Evolutionary conservation across 2,113 vertebrate genomes (phyloP).

Genomic region (Aldabrachelys gigantea): DNA sequence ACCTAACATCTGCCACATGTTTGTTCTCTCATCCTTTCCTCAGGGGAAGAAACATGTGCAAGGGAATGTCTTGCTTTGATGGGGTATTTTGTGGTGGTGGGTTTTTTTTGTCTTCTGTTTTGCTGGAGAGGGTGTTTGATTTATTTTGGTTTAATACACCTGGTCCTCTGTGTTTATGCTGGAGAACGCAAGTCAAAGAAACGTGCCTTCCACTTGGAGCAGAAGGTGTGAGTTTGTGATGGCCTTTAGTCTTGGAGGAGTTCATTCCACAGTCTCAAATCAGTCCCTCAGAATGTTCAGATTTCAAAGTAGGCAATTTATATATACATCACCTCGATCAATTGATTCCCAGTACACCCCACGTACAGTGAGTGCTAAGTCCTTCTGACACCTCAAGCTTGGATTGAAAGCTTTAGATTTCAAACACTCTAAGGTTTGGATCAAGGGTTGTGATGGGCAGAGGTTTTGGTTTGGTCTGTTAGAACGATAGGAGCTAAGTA

Average conservation of each 20-base stretch:
- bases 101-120: not conserved
- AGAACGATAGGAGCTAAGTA: not conserved
- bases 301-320: not conserved
- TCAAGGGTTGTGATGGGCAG: not conserved
- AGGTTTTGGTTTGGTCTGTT: not conserved
- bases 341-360: not conserved
- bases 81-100: not conserved
- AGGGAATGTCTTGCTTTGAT: not conserved
- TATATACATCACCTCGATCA: not conserved
- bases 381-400: not conserved
- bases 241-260: not conserved
- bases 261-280: not conserved
- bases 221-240: not conserved
- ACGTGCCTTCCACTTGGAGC: not conserved
- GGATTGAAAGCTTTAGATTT: not conserved
- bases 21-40: not conserved
- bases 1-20: not conserved
- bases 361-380: not conserved
- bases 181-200: not conserved
- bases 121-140: not conserved
- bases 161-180: not conserved
- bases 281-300: not conserved
- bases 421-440: not conserved
- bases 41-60: not conserved
- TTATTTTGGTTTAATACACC: not conserved